Conservation (phyloP, 2,888 invertebrate species). For the Ligdia adustata region DNA sequence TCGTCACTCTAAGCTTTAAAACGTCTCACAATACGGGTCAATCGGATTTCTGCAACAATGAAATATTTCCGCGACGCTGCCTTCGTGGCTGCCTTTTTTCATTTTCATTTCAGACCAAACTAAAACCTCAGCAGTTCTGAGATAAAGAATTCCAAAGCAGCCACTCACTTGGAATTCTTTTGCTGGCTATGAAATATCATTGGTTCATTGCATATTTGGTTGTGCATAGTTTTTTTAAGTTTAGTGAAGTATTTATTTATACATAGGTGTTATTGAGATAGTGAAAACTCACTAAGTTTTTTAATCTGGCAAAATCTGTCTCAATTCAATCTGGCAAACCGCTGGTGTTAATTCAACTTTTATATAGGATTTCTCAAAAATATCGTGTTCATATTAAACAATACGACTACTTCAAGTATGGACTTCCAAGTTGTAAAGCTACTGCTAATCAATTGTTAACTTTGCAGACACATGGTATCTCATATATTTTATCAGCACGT, state of each 20-base stretch:
- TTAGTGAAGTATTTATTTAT: too few species aligned
- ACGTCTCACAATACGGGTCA: slow-evolving; percentile 16
- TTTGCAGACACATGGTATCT: slow-evolving; percentile 5
- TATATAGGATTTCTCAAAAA: too few species aligned
- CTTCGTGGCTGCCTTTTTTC: slow-evolving; percentile 6
- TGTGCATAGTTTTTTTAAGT: too few species aligned
- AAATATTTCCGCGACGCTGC: slow-evolving; percentile 18
- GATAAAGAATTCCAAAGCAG: slow-evolving; percentile 6
- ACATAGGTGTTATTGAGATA: too few species aligned
- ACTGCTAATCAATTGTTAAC: slow-evolving; percentile 4
- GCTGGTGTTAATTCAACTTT: too few species aligned
- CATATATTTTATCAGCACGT: background rate
- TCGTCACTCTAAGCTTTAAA: slow-evolving; percentile 18
- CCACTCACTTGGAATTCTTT: slow-evolving; percentile 4
- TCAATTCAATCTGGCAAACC: too few species aligned
- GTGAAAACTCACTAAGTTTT: too few species aligned
- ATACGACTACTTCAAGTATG: too few species aligned
- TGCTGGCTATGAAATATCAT: background rate
- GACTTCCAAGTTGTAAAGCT: too few species aligned
- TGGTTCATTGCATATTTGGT: background rate
- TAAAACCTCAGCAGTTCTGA: slow-evolving; percentile 9
- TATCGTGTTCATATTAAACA: too few species aligned
- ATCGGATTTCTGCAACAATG: slow-evolving; percentile 19
- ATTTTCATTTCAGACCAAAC: slow-evolving; percentile 9
- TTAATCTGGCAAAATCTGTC: too few species aligned